Percentiles rank a stretch among this genome's conserved stretches.
Conservation (phyloP, 2,888 invertebrate species). For the Thyatira batis region DNA sequence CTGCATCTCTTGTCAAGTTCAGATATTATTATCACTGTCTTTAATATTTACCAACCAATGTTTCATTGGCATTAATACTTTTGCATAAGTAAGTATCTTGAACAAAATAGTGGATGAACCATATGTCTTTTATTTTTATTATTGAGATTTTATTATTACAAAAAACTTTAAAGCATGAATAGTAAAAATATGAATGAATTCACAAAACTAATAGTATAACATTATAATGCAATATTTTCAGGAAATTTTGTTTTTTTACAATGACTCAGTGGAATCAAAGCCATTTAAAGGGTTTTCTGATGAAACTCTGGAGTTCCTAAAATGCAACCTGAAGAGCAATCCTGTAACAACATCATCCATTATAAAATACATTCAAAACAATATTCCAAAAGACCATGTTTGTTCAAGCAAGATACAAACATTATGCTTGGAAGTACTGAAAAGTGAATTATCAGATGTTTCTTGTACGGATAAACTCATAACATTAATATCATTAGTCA, state of each 20-base stretch:
- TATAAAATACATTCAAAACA: conserved; percentile 53
- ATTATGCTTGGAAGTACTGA: conserved; percentile 60
- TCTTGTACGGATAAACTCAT: conserved; percentile 62
- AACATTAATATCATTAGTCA: conserved; percentile 60
- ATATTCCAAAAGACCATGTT: conserved; percentile 39
- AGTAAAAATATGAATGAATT: no score
- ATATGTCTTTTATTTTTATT: not conserved
- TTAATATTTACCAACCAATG: no score
- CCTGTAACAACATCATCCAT: conserved; percentile 67
- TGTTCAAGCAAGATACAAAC: conserved; percentile 55
- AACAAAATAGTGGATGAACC: not conserved
- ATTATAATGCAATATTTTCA: no score
- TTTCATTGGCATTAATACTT: no score
- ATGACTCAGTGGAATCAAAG: conserved; percentile 57
- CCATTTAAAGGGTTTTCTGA: conserved; percentile 51
- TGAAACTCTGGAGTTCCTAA: conserved; percentile 63
- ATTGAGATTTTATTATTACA: not conserved
- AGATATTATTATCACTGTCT: no score
- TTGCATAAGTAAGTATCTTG: no score
- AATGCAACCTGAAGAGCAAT: conserved; percentile 65
- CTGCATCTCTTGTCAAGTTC: no score
- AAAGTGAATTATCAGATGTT: conserved; percentile 55
- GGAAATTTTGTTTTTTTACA: conserved; percentile 65
- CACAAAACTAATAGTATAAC: no score
- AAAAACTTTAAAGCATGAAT: no score